Base-by-base conservation (phyloP, 1,140 invertebrate species). In the Polypedilum vanderplanki region DNA sequence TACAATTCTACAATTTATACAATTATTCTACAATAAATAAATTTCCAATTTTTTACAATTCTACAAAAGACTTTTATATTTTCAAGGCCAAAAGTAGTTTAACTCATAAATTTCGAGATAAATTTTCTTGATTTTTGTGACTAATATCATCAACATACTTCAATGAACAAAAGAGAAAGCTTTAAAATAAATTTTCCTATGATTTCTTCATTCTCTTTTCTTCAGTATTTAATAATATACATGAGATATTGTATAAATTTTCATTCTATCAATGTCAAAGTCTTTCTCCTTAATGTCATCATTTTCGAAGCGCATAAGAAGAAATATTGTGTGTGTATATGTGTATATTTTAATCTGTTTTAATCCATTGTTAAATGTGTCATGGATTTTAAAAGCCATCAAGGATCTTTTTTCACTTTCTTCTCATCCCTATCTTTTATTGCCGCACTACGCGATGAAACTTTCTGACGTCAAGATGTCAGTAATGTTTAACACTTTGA, bases 291-390 rank as follows among this genome's bases (percentile, higher is more conserved):
- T 57, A 4, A 4, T 57, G n/a, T 57, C 12, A 57, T 57, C 46
- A 57, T 57, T n/a, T n/a, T 57, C 46, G 46, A 4, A 46, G n/a
- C 46, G n/a, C 24, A 33, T 33, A 57, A 15, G 46, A 15, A 57
- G 46, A 57, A 57, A 46, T 33, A 33, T 33, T 33, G 24, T 33
- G 24, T 33, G 5, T 33, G 24, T 33, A 33, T 12, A 15, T n/a
- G 10, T 41, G 40, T 12, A 15, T 57, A n/a, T 57, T 57, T 57
- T 57, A 57, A 57, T 57, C 46, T 57, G 4, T 57, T 57, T 57
- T 57, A 57, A 57, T 57, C 46, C 46, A 57, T 57, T 57, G 46
- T 57, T 57, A 57, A 57, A 57, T 57, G n/a, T 57, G 46, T 57
- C 46, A 57, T 57, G 46, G 10, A 57, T 57, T 57, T 57, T n/a